Evolutionary conservation across 1,140 invertebrate genomes (phyloP).

Genomic region (Papilio polytes): DNA sequence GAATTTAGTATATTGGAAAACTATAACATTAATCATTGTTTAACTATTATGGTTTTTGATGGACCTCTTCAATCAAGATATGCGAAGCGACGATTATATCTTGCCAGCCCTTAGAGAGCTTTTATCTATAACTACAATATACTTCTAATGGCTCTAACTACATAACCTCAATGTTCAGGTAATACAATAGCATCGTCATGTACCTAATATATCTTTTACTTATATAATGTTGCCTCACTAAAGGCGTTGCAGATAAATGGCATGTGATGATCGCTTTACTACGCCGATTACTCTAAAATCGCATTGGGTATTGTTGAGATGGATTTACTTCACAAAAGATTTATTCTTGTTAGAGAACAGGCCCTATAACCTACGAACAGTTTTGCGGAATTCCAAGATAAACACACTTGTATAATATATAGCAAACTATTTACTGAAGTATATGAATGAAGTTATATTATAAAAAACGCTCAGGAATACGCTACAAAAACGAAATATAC

Average conservation of each 20-base stretch:
- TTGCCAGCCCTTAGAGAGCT: not conserved
- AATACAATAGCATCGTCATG: not conserved
- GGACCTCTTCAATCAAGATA: not conserved
- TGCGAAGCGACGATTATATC: not conserved
- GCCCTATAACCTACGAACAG: not conserved
- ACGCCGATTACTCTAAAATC: not conserved
- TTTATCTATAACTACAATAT: not conserved
- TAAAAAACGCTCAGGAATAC: not conserved
- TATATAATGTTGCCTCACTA: not conserved
- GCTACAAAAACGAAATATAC: not conserved
- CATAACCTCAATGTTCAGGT: not conserved
- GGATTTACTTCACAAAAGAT: not conserved
- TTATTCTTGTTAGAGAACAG: too few relatives aligned
- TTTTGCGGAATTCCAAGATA: not conserved
- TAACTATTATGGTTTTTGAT: not conserved
- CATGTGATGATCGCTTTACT: slow-evolving; percentile 3
- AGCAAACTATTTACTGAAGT: too few relatives aligned
- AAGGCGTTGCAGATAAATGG: not conserved
- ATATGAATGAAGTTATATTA: not conserved
- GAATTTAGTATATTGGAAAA: not conserved
- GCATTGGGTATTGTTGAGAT: not conserved
- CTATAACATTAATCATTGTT: not conserved
- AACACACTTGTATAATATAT: too few relatives aligned
- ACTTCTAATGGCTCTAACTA: not conserved
- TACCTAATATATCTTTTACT: not conserved